Evolutionary conservation across 64 coral and sea anemone genomes (phyloP).

Genomic region (Montipora capricornis): DNA sequence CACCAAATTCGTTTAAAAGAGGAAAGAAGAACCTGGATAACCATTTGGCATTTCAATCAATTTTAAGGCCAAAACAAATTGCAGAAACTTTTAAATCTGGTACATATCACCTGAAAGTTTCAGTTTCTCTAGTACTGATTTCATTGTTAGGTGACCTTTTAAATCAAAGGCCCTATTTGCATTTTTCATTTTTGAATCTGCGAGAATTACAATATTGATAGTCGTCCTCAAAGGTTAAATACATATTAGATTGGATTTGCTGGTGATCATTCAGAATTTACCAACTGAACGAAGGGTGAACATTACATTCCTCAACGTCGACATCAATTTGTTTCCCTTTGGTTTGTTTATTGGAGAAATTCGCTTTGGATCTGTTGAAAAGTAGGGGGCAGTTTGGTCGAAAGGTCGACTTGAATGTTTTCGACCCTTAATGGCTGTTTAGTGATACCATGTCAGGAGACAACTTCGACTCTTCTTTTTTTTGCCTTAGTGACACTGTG

Average conservation of each 20-base stretch:
- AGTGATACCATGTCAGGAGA: background rate
- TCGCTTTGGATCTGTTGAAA: background rate
- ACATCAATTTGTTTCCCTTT: background rate
- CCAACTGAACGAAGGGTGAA: background rate
- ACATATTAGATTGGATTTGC: background rate
- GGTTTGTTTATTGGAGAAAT: background rate
- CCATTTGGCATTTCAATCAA: background rate
- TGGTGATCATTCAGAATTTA: constrained; percentile 5
- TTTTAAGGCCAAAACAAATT: background rate
- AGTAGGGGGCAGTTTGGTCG: background rate
- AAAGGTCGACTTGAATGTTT: background rate
- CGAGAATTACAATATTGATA: background rate
- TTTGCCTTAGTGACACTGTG: background rate
- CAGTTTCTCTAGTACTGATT: constrained; percentile 1
- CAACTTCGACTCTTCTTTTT: background rate
- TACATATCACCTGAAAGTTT: background rate
- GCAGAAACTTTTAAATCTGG: background rate
- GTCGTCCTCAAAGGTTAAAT: background rate
- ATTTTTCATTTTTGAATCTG: background rate
- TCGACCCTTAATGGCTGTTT: background rate
- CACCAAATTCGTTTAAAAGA: background rate
- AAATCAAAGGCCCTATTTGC: background rate
- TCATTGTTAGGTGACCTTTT: background rate
- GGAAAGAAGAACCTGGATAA: background rate
- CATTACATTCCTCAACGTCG: background rate